Conservation (phyloP, 2,888 invertebrate genomes). For the Agrochola lota region DNA sequence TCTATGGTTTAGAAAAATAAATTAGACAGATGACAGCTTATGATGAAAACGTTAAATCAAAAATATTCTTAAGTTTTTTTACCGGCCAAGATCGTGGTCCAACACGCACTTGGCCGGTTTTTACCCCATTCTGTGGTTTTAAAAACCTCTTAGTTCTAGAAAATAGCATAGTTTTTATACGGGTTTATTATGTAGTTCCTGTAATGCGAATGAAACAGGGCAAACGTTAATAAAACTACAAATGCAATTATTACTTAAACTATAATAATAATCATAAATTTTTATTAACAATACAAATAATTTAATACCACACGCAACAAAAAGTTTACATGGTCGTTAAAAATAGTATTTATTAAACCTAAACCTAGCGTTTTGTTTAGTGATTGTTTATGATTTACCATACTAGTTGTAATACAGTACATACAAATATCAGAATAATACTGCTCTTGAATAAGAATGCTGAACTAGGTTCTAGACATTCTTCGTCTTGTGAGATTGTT, state of each 20-base stretch:
- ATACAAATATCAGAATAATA: conserved; percentile 80
- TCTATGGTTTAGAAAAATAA: no score
- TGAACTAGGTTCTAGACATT: conserved; percentile 82
- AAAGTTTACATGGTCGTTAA: background rate
- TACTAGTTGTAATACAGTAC: conserved; percentile 73
- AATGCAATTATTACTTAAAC: background rate
- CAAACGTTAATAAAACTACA: conserved; percentile 9
- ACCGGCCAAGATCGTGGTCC: no score
- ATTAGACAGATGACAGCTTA: no score
- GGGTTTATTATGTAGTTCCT: background rate
- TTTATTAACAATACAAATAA: background rate
- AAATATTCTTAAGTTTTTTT: no score
- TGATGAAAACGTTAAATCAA: no score
- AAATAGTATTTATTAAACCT: conserved; percentile 1
- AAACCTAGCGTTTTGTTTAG: conserved; percentile 18
- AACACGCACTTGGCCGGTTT: no score
- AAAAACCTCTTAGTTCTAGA: background rate
- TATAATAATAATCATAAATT: background rate
- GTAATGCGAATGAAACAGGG: background rate
- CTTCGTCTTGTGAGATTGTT: conserved; percentile 74
- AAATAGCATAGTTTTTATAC: background rate
- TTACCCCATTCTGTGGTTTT: background rate
- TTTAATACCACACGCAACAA: background rate
- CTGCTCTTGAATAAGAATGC: conserved; percentile 80
- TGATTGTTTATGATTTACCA: conserved; percentile 58